Conservation (phyloP, 2,113 vertebrate genomes). For the Geococcyx californianus region DNA sequence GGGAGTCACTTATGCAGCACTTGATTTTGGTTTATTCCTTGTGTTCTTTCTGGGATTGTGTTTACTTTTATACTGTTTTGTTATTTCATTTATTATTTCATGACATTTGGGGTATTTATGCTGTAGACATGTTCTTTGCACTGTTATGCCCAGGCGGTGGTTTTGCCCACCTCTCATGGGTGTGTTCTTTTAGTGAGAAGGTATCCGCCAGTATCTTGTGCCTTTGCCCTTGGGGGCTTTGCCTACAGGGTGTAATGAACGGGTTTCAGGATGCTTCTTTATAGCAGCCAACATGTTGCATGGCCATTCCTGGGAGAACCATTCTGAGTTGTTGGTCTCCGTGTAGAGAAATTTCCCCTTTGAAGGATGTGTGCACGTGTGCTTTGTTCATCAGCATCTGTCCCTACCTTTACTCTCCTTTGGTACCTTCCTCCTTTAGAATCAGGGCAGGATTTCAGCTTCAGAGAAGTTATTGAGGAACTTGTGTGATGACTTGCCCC, state of each 20-base stretch:
- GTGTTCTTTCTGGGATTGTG: neutral
- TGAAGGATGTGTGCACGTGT: neutral
- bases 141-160: neutral
- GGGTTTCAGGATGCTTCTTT: neutral
- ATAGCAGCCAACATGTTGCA: neutral
- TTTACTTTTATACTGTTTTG: neutral
- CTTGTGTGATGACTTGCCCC: fast-evolving
- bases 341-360: neutral
- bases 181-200: neutral
- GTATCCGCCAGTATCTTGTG: neutral
- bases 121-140: neutral
- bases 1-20: neutral
- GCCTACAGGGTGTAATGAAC: too few species aligned
- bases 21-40: neutral
- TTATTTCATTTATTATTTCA: neutral
- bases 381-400: neutral
- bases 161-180: fast-evolving
- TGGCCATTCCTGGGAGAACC: neutral
- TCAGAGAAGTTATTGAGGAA: neutral
- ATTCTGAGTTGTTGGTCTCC: neutral
- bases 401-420: neutral
- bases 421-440: neutral
- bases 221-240: neutral
- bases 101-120: neutral
- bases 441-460: neutral